These are phyloP conservation scores for Helleia helle DNA, from an alignment of 2,888 invertebrate genomes.

Conservation along the genomic window DNA sequence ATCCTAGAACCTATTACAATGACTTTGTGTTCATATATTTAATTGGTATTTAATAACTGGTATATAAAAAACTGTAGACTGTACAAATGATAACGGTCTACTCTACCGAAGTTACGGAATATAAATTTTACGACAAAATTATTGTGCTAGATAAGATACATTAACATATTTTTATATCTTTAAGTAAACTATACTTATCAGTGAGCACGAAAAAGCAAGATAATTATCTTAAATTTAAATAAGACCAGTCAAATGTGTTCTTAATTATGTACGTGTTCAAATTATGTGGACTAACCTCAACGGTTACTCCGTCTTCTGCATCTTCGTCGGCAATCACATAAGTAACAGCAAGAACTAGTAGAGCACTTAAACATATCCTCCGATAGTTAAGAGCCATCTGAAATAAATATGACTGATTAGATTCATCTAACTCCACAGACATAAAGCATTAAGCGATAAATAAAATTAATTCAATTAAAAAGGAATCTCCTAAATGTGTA, in stretches of 20 bases:
- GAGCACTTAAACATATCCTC: constrained; percentile 38
- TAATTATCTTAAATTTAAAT: too few relatives aligned
- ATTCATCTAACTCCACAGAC: too few relatives aligned
- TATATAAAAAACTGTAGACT: too few relatives aligned
- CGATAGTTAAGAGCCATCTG: constrained; percentile 55
- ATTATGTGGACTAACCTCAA: constrained; percentile 47
- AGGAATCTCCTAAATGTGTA: too few relatives aligned
- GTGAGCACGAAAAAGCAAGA: too few relatives aligned
- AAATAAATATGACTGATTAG: constrained; percentile 27
- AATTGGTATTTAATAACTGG: too few relatives aligned
- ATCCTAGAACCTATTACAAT: too few relatives aligned
- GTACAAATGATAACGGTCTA: too few relatives aligned
- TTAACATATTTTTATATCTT: background rate
- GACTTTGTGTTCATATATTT: too few relatives aligned
- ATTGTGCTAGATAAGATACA: background rate
- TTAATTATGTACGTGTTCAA: too few relatives aligned
- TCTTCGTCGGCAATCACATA: constrained; percentile 36
- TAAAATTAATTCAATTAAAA: constrained; percentile 29
- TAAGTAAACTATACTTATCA: background rate
- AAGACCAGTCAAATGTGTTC: too few relatives aligned
- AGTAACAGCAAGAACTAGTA: constrained; percentile 36
- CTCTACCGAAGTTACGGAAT: background rate
- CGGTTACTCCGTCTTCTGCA: constrained; percentile 44
- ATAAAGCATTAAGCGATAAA: constrained; percentile 8
- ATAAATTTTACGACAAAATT: background rate